Evolutionary conservation across 2,113 vertebrate species (phyloP), one percentile per base, ranked within the genome.

Genomic region (Donacobius atricapilla): DNA sequence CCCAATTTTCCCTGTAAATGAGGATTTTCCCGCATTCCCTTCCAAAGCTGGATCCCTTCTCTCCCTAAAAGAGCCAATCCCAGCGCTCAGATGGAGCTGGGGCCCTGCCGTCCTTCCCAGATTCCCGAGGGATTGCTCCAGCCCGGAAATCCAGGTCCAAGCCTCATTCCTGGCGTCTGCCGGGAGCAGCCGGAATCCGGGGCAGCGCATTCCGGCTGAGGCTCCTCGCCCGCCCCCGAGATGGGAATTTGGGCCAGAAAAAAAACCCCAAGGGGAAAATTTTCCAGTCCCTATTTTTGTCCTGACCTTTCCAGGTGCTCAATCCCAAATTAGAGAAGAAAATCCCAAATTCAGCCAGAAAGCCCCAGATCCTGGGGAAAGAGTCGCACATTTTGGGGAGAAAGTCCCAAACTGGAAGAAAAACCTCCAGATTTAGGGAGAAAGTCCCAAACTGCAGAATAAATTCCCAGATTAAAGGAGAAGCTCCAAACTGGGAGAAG

Each of bases 131-230:
- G 54, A 50, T 25, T 0, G 2, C 57, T 40, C 44, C 35, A 17
- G 18, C n/a, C 44, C 28, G 53, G 79, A 40, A 82, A 82, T 23
- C 1, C 51, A n/a, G 31, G 12, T 7, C 54, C 30, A 7, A 23
- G 8, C 15, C 19, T 69, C 35, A 2, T 40, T 58, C 35, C 53
- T 0, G n/a, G 13, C 0, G 0, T n/a, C 42, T 6, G 0, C 11
- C 1, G 65, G 79, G 79, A 82, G 15, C 44, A 15, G 44, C 23
- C 2, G 15, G 64, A 60, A 70, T 82, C 30, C 12, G 0, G 65
- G 54, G 5, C 54, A 42, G 44, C 3, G 0, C 42, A 3, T 45
- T 66, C 51, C 10, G 1, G 39, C 15, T 1, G 27, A 37, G 25
- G 22, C 27, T 31, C 40, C 28, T 80, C 50, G 0, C 2, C n/a